Percentiles rank a stretch among this genome's conserved stretches.
These are phyloP conservation scores for Brachypteracias leptosomus DNA, from an alignment of 2,113 vertebrate genomes.

Conservation along the genomic window DNA sequence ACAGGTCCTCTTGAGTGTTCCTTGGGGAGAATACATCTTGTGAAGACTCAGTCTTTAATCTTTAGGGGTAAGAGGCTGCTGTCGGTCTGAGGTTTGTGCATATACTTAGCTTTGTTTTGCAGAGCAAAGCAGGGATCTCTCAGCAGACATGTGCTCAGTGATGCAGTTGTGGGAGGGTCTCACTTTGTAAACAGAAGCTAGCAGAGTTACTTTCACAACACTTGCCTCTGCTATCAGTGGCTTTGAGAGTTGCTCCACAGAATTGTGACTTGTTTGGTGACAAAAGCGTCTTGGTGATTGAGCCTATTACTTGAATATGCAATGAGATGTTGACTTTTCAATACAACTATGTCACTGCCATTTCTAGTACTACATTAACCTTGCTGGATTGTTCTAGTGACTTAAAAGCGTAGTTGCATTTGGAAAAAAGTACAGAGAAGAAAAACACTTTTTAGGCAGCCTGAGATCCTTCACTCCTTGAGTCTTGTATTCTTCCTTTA, in stretches of 20 bases:
- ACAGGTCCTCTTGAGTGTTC: neutral
- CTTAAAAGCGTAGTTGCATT: neutral
- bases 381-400: neutral
- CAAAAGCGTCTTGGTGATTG: neutral
- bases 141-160: constrained; percentile 57
- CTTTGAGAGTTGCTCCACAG: neutral
- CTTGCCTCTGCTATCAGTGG: neutral
- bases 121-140: neutral
- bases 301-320: neutral
- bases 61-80: neutral
- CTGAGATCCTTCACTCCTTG: neutral
- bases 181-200: constrained; percentile 64
- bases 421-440: neutral
- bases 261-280: neutral
- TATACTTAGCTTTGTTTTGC: constrained; percentile 20
- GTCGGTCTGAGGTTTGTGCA: neutral
- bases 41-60: neutral
- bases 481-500: neutral
- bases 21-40: neutral
- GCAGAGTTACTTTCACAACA: constrained; percentile 43
- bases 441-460: neutral
- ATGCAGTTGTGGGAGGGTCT: constrained; percentile 66
- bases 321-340: neutral
- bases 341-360: neutral
- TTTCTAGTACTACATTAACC: neutral